These are phyloP conservation scores for Apotomis betuletana DNA, from an alignment of 2,888 invertebrate genomes.

Conservation along the genomic window DNA sequence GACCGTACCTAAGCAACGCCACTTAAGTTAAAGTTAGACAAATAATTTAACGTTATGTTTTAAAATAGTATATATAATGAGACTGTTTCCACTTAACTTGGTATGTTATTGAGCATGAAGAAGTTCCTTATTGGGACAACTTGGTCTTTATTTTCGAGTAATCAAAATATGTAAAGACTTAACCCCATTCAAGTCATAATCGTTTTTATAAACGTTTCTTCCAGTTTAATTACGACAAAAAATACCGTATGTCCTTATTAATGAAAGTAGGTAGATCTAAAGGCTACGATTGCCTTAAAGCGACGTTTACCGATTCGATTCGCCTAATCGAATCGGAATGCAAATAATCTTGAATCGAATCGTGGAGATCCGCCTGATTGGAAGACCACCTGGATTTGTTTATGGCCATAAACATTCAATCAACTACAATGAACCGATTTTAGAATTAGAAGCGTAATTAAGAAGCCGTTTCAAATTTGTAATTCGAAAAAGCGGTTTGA, in stretches of 20 bases:
- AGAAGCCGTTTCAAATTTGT: slow-evolving; percentile 32
- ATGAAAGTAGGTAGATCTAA: slow-evolving; percentile 42
- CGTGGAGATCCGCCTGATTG: slow-evolving; percentile 46
- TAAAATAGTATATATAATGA: too few relatives aligned
- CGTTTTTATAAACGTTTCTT: neutral
- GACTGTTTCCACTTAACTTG: too few relatives aligned
- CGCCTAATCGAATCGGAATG: slow-evolving; percentile 53
- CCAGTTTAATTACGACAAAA: neutral
- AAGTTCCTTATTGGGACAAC: too few relatives aligned
- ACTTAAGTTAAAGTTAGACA: too few relatives aligned
- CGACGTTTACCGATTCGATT: slow-evolving; percentile 54
- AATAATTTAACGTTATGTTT: too few relatives aligned
- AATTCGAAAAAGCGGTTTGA: slow-evolving; percentile 5
- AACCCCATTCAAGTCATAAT: neutral
- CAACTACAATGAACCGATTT: slow-evolving; percentile 32
- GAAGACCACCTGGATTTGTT: slow-evolving; percentile 38
- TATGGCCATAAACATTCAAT: slow-evolving; percentile 40
- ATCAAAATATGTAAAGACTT: too few relatives aligned
- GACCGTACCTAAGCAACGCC: too few relatives aligned
- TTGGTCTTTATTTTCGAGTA: neutral
- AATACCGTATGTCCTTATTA: slow-evolving; percentile 12
- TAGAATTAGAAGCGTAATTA: slow-evolving; percentile 37
- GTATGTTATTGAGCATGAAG: too few relatives aligned
- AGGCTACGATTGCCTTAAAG: slow-evolving; percentile 47
- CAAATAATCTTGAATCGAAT: slow-evolving; percentile 54